Evolutionary conservation across 2,113 vertebrate species (phyloP).

Genomic region (Serilophus lunatus): DNA sequence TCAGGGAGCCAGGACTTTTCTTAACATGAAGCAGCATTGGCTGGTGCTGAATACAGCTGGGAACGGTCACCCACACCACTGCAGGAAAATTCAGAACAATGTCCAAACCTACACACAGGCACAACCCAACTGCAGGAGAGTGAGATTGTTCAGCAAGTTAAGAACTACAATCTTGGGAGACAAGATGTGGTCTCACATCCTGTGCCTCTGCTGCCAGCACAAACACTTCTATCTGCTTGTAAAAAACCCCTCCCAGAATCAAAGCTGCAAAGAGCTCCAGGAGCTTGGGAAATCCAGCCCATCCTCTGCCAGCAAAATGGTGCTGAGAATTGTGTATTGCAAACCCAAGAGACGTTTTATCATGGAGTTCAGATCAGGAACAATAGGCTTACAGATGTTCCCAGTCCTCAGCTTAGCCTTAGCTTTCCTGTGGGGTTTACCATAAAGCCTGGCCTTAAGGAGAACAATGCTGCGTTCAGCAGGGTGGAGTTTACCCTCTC

Average conservation of each 20-base stretch:
- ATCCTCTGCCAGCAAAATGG: not conserved
- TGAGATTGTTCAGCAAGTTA: not conserved
- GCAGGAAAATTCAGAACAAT: not conserved
- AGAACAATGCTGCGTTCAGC: not conserved
- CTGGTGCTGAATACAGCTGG: not conserved
- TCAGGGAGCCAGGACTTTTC: not conserved
- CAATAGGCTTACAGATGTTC: not conserved
- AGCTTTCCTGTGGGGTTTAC: not conserved
- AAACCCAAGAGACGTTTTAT: not conserved
- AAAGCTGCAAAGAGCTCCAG: not conserved
- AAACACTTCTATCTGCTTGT: not conserved
- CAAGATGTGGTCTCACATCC: not conserved
- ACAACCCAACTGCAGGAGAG: not conserved
- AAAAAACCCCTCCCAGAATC: not conserved
- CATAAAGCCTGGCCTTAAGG: not conserved
- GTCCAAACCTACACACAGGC: not conserved
- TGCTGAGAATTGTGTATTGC: not conserved
- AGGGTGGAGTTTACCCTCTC: not conserved
- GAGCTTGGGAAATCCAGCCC: not conserved
- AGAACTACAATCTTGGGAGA: not conserved
- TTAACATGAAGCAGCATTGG: not conserved
- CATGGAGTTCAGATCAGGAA: not conserved
- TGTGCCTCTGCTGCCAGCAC: not conserved
- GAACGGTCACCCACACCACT: not conserved
- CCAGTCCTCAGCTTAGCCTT: not conserved